Evolutionary conservation across 1,140 invertebrate species (phyloP).

Genomic region (Leguminivora glycinivorella): DNA sequence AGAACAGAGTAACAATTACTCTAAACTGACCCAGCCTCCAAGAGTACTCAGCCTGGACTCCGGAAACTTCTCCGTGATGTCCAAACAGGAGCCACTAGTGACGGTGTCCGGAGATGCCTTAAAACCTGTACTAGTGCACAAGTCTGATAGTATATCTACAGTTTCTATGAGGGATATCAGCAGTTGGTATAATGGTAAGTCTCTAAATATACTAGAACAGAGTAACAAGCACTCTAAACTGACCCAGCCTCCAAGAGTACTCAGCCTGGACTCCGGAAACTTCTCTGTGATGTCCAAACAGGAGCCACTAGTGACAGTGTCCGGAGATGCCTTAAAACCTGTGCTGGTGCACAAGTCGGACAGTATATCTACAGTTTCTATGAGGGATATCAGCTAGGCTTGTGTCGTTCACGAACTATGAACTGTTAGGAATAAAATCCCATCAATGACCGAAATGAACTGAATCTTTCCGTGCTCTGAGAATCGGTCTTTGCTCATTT

Average conservation of each 20-base stretch:
- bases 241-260: too few species aligned
- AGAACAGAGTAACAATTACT: conserved; percentile 51
- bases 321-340: conserved; percentile 50
- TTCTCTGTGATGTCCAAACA: conserved; percentile 26
- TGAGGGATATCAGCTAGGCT: conserved; percentile 81
- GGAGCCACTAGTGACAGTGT: too few species aligned
- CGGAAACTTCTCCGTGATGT: conserved; percentile 68
- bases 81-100: conserved; percentile 58
- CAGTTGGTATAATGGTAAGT: conserved; percentile 79
- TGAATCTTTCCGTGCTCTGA: too few species aligned
- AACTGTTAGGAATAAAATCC: too few species aligned
- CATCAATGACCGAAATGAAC: too few species aligned
- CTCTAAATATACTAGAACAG: too few species aligned
- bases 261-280: too few species aligned
- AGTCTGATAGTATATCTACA: conserved; percentile 70
- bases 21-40: conserved; percentile 58
- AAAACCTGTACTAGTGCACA: conserved; percentile 64
- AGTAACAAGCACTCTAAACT: not conserved
- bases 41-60: conserved; percentile 68
- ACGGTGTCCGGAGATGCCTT: conserved; percentile 63
- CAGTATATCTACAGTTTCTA: conserved; percentile 74
- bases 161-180: conserved; percentile 80
- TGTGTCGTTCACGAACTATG: too few species aligned
- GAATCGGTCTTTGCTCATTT: too few species aligned
- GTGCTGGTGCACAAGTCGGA: conserved; percentile 66